phyloP scores from a whole-genome alignment of 2,113 vertebrate species.

The Sclerurus mexicanus region DNA sequence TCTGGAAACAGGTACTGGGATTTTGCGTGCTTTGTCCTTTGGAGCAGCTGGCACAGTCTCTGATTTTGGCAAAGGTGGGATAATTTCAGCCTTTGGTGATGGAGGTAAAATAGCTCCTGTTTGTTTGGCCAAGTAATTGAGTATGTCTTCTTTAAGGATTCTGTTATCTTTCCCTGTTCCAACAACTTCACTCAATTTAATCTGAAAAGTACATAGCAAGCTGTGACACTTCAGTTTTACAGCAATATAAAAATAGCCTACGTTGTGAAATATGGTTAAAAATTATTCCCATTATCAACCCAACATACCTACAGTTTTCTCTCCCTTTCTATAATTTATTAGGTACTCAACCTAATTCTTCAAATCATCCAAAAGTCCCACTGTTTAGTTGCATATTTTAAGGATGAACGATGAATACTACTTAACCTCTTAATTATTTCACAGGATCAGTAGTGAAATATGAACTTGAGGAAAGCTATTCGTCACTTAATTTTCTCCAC shows the following conservation, averaged over 20 bases:
- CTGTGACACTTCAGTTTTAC: not conserved
- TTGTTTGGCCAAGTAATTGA: constrained; percentile 92
- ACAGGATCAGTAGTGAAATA: not conserved
- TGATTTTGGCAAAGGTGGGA: constrained; percentile 68
- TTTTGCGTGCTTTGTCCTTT: constrained; percentile 50
- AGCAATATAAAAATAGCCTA: not conserved
- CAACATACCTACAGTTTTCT: not conserved
- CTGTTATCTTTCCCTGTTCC: constrained; percentile 93
- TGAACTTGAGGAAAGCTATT: not conserved
- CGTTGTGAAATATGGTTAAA: not conserved
- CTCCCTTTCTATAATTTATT: not conserved
- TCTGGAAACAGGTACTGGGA: constrained; percentile 56
- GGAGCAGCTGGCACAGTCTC: constrained; percentile 4
- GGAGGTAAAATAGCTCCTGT: constrained; percentile 95
- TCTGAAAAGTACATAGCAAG: constrained; percentile 74
- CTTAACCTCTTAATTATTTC: not conserved
- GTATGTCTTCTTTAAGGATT: constrained; percentile 97
- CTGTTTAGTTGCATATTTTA: not conserved
- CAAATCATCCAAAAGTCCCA: not conserved
- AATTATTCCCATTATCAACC: not conserved
- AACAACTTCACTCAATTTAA: constrained; percentile 94
- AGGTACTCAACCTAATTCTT: not conserved
- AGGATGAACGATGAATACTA: not conserved
- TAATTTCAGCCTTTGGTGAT: constrained; percentile 83
- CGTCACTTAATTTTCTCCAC: not conserved